Evolutionary conservation across 2,113 vertebrate species (phyloP), one percentile per base, ranked within the genome.

Genomic region (Tretioscincus oriximinensis): DNA sequence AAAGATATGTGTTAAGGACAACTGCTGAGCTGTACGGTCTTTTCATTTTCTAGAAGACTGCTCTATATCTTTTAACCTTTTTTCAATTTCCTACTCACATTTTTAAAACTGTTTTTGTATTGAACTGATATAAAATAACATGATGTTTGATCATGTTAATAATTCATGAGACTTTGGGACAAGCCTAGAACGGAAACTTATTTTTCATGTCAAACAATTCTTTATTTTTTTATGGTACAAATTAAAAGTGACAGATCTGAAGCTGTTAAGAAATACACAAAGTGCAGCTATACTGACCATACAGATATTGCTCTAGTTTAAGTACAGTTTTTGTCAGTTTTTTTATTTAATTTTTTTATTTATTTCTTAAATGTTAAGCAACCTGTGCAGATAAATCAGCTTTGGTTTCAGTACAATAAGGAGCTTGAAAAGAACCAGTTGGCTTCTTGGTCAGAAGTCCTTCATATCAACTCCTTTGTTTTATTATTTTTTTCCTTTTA

Each of bases 291-390:
- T 96, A 99, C 96, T 96, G 96, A 98, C 96, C 97, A 96, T 97
- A 98, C 97, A 97, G 96, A 98, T 99, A 99, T 99, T 99, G 98
- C 98, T 98, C 97, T 97, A 97, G 96, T 97, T 98, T 96, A 97
- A 96, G 95, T 97, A 98, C 95, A 97, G 96, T 96, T 94, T 93
- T 94, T 89, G 91, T 94, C 93, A 92, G 89, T 85, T 96, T 91
- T 88, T 61, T 96, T 94, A n/a, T 93, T 94, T 88, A 91, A 88
- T 85, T 96, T 92, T 87, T 61, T 26, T 47, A 68, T 89, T 91
- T 87, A n/a, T 11, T 91, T 92, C 95, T 95, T 91, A 92, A 95
- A 96, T 91, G 81, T 95, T 96, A 98, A 97, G 96, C 96, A 97
- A 97, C 95, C 95, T 97, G 96, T 97, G 96, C 95, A 97, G 97